Evolutionary conservation across 2,888 invertebrate genomes (phyloP).

Genomic region (Ophion costatus): DNA sequence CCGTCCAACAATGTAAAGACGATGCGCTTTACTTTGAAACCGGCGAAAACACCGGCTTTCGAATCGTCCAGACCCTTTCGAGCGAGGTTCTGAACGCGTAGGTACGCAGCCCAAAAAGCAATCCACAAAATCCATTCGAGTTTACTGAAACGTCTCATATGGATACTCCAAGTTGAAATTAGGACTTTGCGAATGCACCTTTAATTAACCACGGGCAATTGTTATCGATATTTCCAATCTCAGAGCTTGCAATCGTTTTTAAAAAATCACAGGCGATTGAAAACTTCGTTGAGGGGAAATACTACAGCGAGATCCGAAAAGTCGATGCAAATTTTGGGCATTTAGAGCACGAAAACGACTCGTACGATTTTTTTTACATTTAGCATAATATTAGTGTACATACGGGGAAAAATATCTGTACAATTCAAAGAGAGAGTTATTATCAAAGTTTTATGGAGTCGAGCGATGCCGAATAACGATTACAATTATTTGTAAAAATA

Average conservation of each 20-base stretch:
- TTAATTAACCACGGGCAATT: not conserved
- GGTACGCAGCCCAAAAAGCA: not conserved
- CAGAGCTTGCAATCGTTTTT: not conserved
- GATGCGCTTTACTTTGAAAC: slow-evolving; percentile 76
- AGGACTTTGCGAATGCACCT: not conserved
- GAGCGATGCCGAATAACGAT: no score
- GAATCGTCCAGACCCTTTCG: slow-evolving; percentile 66
- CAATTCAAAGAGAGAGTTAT: no score
- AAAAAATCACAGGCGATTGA: not conserved
- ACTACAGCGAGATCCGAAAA: not conserved
- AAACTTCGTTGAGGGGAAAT: not conserved
- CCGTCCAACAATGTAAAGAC: slow-evolving; percentile 69
- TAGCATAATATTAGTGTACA: no score
- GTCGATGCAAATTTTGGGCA: not conserved
- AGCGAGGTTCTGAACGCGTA: slow-evolving; percentile 58
- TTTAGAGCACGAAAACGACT: not conserved
- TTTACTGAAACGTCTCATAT: not conserved
- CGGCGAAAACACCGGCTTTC: slow-evolving; percentile 75
- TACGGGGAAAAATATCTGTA: no score
- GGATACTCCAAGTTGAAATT: not conserved
- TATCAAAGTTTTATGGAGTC: no score
- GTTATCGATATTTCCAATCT: not conserved
- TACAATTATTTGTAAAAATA: no score
- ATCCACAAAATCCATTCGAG: not conserved
- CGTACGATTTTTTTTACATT: no score